Base-by-base conservation (phyloP, 1,140 invertebrate species). In the Calosoma granatense region DNA sequence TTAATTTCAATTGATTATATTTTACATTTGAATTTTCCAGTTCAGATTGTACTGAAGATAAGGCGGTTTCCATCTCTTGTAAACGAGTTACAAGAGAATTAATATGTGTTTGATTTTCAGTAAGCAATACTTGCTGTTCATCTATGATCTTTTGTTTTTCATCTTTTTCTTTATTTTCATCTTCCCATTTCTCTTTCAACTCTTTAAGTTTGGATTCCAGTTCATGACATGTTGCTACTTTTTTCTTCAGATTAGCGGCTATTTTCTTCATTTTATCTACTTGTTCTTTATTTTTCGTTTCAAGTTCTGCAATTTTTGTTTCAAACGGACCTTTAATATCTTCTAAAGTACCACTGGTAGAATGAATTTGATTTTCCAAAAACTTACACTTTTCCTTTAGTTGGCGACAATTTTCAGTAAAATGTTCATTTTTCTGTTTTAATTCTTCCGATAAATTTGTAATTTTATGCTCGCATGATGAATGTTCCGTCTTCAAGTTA, bases 191-290 rank as follows among this genome's bases (percentile, higher is more conserved):
- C 57, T 66, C 65, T 59, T 61, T 61, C 51, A 70, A 63, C 54
- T 74, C 66, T 26, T 67, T 65, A 41, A 76, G 67, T 60, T 76
- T 74, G n/a, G 70, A 65, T 71, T 88, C 82, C 17, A 87, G 68
- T 56, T 87, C 84, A 51, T 78, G 74, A 54, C 80, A 83, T 47
- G 80, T 70, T 17, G 73, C 61, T 0, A 77, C 72, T 66, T 87
- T 87, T 61, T 87, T 87, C 65, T 89, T 89, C 6, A 88, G 73
- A 63, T 81, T 87, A 0, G 82, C 74, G 1, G 85, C 86, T 61
- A 85, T 81, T 60, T 87, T 87, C 62, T 88, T 88, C 67, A 89
- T 78, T 70, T 88, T 88, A 54, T 88, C 85, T 20, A 83, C 65
- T 12, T 78, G 69, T 61, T 84, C 80, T 62, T 79, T 76, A 43